These are phyloP conservation scores for Procambarus clarkii DNA, from an alignment of 1,140 invertebrate genomes.

Conservation along the genomic window DNA sequence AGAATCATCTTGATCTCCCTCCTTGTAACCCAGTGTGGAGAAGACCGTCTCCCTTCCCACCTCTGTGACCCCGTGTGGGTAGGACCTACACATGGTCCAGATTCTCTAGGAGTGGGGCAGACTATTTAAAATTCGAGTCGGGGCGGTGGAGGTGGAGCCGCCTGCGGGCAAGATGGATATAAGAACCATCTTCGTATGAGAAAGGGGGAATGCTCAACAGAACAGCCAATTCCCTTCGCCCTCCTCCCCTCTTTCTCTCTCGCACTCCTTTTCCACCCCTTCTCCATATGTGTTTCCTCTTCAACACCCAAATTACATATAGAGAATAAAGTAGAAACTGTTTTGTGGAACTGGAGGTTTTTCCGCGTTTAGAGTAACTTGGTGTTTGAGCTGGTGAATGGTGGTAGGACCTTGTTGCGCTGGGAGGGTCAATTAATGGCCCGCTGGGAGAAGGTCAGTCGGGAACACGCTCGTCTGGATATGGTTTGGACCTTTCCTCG, in stretches of 20 bases:
- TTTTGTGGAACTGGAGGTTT: too few relatives aligned
- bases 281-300: not conserved
- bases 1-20: too few relatives aligned
- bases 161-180: not conserved
- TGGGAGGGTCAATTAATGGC: conserved; percentile 53
- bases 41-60: not conserved
- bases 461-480: not conserved
- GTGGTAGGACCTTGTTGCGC: conserved; percentile 19
- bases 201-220: too few relatives aligned
- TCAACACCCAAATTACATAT: too few relatives aligned
- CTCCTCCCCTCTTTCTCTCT: too few relatives aligned
- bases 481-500: not conserved
- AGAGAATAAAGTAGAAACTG: too few relatives aligned
- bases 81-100: not conserved
- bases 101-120: not conserved
- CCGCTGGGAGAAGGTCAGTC: conserved; percentile 37
- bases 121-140: conserved; percentile 8
- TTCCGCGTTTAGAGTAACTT: too few relatives aligned
- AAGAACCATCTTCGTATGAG: not conserved
- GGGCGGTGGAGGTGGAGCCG: not conserved
- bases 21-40: too few relatives aligned
- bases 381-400: not conserved
- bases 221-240: too few relatives aligned
- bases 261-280: not conserved
- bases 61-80: too few relatives aligned